These are phyloP conservation scores for Cheiracanthium punctorium DNA, from an alignment of 2,888 invertebrate genomes.

Conservation along the genomic window DNA sequence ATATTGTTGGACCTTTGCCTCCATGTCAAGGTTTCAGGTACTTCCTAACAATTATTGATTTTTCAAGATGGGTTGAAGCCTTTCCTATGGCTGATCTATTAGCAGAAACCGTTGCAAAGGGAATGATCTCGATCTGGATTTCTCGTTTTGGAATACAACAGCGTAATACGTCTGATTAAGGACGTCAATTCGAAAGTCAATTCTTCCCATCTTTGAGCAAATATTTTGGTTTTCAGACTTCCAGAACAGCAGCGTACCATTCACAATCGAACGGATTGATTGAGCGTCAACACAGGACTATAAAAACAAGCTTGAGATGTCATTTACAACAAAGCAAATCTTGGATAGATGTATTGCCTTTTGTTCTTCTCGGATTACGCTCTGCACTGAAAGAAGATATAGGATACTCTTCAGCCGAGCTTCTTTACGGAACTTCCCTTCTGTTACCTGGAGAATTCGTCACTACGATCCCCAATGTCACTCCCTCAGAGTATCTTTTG, in stretches of 20 bases:
- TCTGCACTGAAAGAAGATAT: too few relatives aligned
- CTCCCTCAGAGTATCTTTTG: background rate
- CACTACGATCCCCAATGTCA: background rate
- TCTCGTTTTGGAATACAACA: slow-evolving; percentile 71
- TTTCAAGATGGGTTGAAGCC: too few relatives aligned
- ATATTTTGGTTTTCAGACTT: too few relatives aligned
- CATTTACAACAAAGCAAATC: too few relatives aligned
- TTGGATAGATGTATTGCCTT: slow-evolving; percentile 18
- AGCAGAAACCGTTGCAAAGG: slow-evolving; percentile 57
- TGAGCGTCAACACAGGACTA: background rate
- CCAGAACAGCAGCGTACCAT: too few relatives aligned
- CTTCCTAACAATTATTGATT: too few relatives aligned
- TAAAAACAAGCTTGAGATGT: too few relatives aligned
- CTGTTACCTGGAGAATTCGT: background rate
- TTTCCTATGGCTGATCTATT: slow-evolving; percentile 70
- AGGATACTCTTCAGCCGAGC: too few relatives aligned
- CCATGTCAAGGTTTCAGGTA: too few relatives aligned
- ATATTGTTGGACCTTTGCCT: too few relatives aligned
- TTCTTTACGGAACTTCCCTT: too few relatives aligned
- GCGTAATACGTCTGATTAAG: slow-evolving; percentile 72
- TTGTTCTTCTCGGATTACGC: slow-evolving; percentile 16
- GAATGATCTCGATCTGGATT: slow-evolving; percentile 71
- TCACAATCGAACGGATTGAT: slow-evolving; percentile 11
- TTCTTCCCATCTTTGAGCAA: slow-evolving; percentile 68
- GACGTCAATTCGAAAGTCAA: slow-evolving; percentile 69